A percentile compares a stretch with the other conserved stretches of the same genome.
Evolutionary conservation across 2,797 vertebrate genomes (phyloP).

Genomic region (Pipistrellus pipistrellus): DNA sequence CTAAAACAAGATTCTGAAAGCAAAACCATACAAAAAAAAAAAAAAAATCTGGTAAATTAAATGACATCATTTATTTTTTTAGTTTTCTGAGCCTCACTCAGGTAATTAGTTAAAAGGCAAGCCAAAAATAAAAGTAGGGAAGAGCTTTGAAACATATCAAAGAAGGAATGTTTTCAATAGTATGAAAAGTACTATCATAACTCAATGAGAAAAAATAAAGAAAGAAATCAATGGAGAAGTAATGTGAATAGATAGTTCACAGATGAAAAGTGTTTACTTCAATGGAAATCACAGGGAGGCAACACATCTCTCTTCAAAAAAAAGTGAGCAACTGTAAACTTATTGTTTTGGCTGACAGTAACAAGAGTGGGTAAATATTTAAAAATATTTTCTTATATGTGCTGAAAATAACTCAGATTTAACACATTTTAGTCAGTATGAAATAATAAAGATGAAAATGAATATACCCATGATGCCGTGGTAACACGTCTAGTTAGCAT

Average conservation of each 20-base stretch:
- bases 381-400: too few species aligned
- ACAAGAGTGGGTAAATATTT: not conserved
- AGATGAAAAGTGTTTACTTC: not conserved
- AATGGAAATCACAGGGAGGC: too few species aligned
- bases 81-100: not conserved
- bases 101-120: not conserved
- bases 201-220: not conserved
- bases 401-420: too few species aligned
- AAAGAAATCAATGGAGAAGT: not conserved
- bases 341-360: not conserved
- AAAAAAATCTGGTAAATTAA: not conserved
- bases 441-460: not conserved
- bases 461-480: not conserved
- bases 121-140: not conserved
- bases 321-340: not conserved
- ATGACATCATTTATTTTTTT: not conserved
- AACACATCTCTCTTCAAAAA: not conserved
- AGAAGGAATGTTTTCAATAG: not conserved
- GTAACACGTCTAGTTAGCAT: not conserved
- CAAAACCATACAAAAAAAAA: not conserved
- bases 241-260: not conserved
- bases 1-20: not conserved
- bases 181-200: not conserved
- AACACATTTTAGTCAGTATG: too few species aligned
- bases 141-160: not conserved